A percentile compares a stretch with the other conserved stretches of the same genome.
Conservation (phyloP, 2,888 invertebrate genomes). For the Sisyra terminalis region DNA sequence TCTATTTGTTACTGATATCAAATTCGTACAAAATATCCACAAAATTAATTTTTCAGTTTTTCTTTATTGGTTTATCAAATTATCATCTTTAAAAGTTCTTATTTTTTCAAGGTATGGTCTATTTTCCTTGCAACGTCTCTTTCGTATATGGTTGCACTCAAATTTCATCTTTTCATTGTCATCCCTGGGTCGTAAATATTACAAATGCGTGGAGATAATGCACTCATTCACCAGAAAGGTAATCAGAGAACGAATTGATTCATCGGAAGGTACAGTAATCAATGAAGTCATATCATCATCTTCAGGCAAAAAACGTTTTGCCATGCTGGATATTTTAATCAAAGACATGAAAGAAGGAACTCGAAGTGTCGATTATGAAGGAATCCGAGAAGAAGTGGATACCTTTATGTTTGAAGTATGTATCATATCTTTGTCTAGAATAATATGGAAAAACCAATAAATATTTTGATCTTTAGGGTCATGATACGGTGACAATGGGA, state of each 20-base stretch:
- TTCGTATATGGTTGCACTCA: conserved; percentile 3
- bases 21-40: no score
- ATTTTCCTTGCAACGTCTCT: conserved; percentile 3
- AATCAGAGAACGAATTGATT: conserved; percentile 7
- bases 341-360: conserved; percentile 14
- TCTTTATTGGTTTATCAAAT: no score
- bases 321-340: conserved; percentile 9
- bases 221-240: conserved; percentile 8
- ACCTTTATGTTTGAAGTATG: conserved; percentile 12
- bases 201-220: conserved; percentile 4
- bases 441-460: background rate
- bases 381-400: conserved; percentile 9
- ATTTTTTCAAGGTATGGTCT: conserved; percentile 9
- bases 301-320: conserved; percentile 6
- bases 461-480: conserved; percentile 25
- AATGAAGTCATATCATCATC: background rate
- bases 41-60: no score
- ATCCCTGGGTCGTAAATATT: conserved; percentile 15
- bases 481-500: conserved; percentile 33
- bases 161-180: conserved; percentile 1
- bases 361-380: conserved; percentile 7
- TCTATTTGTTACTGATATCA: no score
- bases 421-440: no score
- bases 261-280: conserved; percentile 1
- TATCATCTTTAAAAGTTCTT: no score